Evolutionary conservation across 2,888 invertebrate species (phyloP).

Genomic region (Calliopum simillimum): DNA sequence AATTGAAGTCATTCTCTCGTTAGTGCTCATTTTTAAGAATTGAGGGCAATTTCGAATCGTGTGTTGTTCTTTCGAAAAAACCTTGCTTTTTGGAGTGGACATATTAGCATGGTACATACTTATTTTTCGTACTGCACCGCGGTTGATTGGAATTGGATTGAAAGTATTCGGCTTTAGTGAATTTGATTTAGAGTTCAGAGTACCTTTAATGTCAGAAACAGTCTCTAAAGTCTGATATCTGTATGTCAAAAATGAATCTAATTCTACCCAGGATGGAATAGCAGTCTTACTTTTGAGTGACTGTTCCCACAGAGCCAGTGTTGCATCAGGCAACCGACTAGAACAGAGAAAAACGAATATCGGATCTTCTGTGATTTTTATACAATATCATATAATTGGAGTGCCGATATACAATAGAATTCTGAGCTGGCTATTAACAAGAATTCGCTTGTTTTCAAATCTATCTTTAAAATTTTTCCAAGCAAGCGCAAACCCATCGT

Average conservation of each 20-base stretch:
- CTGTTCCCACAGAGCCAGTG: constrained; percentile 36
- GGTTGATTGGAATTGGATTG: not conserved
- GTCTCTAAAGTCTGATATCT: too few species aligned
- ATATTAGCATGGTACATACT: constrained; percentile 17
- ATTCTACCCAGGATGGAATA: constrained; percentile 32
- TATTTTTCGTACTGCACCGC: too few species aligned
- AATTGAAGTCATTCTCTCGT: constrained; percentile 1
- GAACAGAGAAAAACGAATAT: constrained; percentile 34
- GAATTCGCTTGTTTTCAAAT: not conserved
- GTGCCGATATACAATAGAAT: not conserved
- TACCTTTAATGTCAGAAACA: constrained; percentile 15
- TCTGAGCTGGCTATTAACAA: not conserved
- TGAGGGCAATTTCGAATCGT: constrained; percentile 33
- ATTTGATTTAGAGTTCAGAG: not conserved
- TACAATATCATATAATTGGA: constrained; percentile 7
- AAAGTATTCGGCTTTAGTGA: not conserved
- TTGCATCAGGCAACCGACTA: constrained; percentile 24
- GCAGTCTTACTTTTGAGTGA: constrained; percentile 18
- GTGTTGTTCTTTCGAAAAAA: constrained; percentile 34
- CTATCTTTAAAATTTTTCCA: not conserved
- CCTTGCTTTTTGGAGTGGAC: constrained; percentile 16
- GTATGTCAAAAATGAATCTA: constrained; percentile 33
- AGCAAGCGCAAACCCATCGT: too few species aligned
- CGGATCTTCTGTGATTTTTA: not conserved
- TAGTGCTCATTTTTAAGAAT: constrained; percentile 27